Evolutionary conservation across 2,888 invertebrate species (phyloP), one percentile per base, ranked within the genome.

Genomic region (Campoletis raptor): DNA sequence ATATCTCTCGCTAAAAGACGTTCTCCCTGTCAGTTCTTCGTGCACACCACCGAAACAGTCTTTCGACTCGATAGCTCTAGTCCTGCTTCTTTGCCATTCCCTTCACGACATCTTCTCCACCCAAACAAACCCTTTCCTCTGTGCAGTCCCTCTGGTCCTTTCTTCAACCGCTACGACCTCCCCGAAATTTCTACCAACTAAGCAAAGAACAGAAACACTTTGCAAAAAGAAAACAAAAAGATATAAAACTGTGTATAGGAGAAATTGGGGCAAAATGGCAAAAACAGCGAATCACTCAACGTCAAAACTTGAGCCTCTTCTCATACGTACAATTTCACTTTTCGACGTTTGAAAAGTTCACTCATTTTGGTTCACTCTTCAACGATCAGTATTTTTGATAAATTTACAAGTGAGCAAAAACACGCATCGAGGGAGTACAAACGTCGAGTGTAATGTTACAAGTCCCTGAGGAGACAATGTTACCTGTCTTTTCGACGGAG

Each of bases 21-120:
- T 48, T 80, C 80, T 42, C 70, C 40, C 84, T 54, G 81, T 77
- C 70, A 70, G 69, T 80, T 78, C 74, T 84, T 84, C 73, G n/a
- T 45, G 73, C 73, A 80, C 80, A 61, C 67, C 73, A 78, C 48
- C 79, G 67, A 80, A 69, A 48, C 24, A 64, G 54, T 76, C 80
- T 69, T 74, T 79, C 67, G 54, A 48, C 45, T 64, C 69, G 69
- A 76, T 77, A 69, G 78, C 69, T 76, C 80, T 37, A 42, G 18
- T 76, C 84, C 73, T 42, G n/a, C n/a, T n/a, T 69, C 61, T 61
- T 30, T 61, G 45, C 69, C 73, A 70, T 83, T 64, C 64, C 48
- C 52, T 61, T n/a, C 45, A 18, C 52, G 30, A 10, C 18, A 52
- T 45, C 42, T 61, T 45, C 36, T 24, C 61, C 21, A 52, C 52